Evolutionary conservation across 2,113 vertebrate species (phyloP).

Genomic region (Ceyx melanurus): DNA sequence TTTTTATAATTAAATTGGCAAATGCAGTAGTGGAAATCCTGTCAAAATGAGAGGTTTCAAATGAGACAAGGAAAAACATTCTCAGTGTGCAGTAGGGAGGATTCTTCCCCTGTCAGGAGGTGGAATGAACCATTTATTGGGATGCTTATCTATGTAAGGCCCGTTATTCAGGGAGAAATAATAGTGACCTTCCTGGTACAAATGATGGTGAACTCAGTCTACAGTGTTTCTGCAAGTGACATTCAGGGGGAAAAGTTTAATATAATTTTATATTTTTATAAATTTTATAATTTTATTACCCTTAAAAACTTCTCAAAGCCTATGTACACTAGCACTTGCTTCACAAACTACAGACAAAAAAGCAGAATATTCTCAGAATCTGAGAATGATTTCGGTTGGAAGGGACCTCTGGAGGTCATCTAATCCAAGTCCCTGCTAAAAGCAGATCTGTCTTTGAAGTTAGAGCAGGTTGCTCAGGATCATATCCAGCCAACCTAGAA

Average conservation of each 20-base stretch:
- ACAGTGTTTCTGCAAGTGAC: neutral
- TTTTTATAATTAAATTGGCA: neutral
- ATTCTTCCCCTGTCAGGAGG: neutral
- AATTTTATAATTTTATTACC: no score
- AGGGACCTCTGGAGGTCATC: neutral
- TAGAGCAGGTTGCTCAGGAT: conserved; percentile 7
- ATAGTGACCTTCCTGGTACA: neutral
- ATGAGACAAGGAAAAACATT: neutral
- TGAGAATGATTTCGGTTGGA: conserved; percentile 19
- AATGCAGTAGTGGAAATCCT: neutral
- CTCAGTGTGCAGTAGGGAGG: neutral
- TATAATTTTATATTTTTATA: neutral
- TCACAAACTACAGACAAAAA: neutral
- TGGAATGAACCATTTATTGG: neutral
- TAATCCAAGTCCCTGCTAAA: neutral
- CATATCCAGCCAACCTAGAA: neutral
- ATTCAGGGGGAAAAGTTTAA: neutral
- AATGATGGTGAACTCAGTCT: neutral
- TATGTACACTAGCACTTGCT: neutral
- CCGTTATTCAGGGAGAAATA: neutral
- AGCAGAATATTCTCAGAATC: conserved; percentile 31
- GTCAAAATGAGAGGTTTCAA: neutral
- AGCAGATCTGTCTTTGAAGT: neutral
- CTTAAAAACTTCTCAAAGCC: neutral
- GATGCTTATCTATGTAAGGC: neutral